Evolutionary conservation across 1,140 invertebrate genomes (phyloP).

Genomic region (Parasteatoda tepidariorum): DNA sequence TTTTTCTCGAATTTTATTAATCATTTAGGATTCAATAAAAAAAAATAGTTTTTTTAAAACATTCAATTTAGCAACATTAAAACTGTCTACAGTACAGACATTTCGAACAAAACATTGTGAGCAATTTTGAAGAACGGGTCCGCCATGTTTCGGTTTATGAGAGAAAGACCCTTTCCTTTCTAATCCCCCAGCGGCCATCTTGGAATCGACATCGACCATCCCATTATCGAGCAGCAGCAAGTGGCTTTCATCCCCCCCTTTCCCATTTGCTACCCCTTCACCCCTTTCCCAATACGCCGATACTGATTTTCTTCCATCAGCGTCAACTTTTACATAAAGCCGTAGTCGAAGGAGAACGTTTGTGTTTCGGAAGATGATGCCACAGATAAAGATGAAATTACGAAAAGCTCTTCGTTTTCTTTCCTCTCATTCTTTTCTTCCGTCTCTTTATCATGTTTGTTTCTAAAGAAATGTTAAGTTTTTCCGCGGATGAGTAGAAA

Average conservation of each 20-base stretch:
- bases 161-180: background rate
- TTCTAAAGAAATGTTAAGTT: background rate
- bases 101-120: too few relatives aligned
- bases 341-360: background rate
- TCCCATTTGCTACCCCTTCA: background rate
- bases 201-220: conserved; percentile 56
- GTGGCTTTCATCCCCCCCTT: conserved; percentile 34
- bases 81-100: too few relatives aligned
- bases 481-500: background rate
- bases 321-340: conserved; percentile 9
- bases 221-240: conserved; percentile 60
- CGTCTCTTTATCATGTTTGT: background rate
- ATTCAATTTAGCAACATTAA: too few relatives aligned
- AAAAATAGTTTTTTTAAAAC: too few relatives aligned
- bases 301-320: conserved; percentile 32
- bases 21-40: too few relatives aligned
- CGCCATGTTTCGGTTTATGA: conserved; percentile 25
- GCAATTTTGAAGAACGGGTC: too few relatives aligned
- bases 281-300: conserved; percentile 3
- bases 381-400: background rate
- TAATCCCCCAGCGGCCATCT: conserved; percentile 49
- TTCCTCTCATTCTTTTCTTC: background rate
- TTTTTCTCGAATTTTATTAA: too few relatives aligned
- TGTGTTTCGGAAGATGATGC: background rate
- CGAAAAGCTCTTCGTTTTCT: background rate